Base-by-base conservation (phyloP, 1,140 invertebrate genomes). In the Zaprionus gabonicus region DNA sequence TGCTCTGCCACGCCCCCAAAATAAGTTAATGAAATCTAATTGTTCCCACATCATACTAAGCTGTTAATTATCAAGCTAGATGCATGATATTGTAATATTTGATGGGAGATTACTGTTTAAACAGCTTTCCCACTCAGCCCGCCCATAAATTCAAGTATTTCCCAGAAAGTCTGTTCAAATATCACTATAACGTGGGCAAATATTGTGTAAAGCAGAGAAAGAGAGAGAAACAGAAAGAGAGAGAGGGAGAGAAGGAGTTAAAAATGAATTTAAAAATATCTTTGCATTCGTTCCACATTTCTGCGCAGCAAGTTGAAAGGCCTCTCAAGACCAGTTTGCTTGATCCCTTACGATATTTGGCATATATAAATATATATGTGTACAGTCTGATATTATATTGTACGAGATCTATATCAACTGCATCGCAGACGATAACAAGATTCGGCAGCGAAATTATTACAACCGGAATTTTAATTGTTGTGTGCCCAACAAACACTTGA, bases 61-160 rank as follows among this genome's bases (percentile, higher is more conserved):
- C 36, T 38, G 17, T 38, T n/a, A 41, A 38, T 41, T 25, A 41
- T 28, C 46, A 3, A n/a, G 38, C 15, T 4, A 15, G 38, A 20
- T 34, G 15, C 3, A 31, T 25, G 17, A 51, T 13, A n/a, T 44
- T 4, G 51, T 57, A 56, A 25, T 69, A 38, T 34, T 20, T 31
- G 20, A 12, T 51, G 46, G 23, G 46, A 51, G 46, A 46, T 28
- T 17, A 46, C 44, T 74, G 58, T 70, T 74, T 74, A 23, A 20
- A 70, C 72, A 74, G 72, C 72, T 74, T 74, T 46, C 57, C n/a
- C 53, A n/a, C 7, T 28, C 5, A 28, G 15, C 15, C 1, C 41
- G 15, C 41, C n/a, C 41, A 46, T 7, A 7, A 7, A 41, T 27
- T 53, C 31, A n/a, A 34, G 34, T 12, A 57, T n/a, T 57, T 56